Conservation (phyloP, 2,797 vertebrate species). For the Halcyon chelicuti region DNA sequence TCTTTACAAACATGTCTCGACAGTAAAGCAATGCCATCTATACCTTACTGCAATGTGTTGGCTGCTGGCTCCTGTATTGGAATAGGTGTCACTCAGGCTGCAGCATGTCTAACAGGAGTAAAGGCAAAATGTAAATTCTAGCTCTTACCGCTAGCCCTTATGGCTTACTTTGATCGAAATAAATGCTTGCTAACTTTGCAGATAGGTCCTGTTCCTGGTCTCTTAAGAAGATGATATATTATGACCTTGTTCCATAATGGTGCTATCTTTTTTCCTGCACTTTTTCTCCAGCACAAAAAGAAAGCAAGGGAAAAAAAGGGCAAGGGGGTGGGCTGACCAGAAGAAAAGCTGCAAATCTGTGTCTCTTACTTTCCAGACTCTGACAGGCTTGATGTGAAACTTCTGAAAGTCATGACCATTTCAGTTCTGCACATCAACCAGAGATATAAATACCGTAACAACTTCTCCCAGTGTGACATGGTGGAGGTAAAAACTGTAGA, state of each 20-base stretch:
- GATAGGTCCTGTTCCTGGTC: background rate
- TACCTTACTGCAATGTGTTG: background rate
- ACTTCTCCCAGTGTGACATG: background rate
- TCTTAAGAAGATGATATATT: background rate
- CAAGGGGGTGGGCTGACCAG: fast-evolving
- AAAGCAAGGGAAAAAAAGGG: background rate
- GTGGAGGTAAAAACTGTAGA: background rate
- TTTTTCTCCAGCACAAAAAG: background rate
- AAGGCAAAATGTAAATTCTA: background rate
- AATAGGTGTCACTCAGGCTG: background rate
- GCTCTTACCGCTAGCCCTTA: background rate
- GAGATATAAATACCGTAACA: background rate
- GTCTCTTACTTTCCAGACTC: background rate
- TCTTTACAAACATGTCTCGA: background rate
- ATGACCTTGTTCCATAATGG: fast-evolving
- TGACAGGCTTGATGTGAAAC: background rate
- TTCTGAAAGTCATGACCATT: background rate
- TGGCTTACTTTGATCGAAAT: fast-evolving
- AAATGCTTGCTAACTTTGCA: background rate
- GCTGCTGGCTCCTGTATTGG: background rate
- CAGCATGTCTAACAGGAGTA: background rate
- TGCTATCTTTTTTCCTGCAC: background rate
- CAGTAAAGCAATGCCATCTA: background rate
- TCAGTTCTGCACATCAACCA: background rate
- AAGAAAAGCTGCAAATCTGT: background rate